A percentile compares a stretch with the other conserved stretches of the same genome.
These are phyloP conservation scores for Enteromius anoplus DNA, from an alignment of 2,797 vertebrate genomes.

Conservation along the genomic window DNA sequence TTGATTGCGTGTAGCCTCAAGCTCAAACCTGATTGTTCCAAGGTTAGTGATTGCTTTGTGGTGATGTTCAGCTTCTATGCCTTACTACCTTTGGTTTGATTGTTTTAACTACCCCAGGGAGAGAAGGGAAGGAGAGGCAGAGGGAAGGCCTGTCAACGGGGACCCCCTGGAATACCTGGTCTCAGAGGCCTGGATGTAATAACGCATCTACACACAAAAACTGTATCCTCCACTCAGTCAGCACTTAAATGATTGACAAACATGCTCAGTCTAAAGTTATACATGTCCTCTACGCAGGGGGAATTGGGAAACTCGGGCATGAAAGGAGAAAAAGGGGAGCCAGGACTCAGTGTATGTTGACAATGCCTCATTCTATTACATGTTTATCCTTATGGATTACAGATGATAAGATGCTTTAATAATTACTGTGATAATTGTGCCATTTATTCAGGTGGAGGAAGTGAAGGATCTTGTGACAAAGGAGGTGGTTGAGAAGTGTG, in stretches of 20 bases:
- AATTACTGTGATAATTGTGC: constrained; percentile 11
- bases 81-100: neutral
- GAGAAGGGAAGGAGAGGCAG: constrained; percentile 80
- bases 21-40: neutral
- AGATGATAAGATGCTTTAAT: neutral
- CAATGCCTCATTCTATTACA: neutral
- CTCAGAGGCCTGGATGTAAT: constrained; percentile 77
- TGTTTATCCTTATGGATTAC: neutral
- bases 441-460: constrained; percentile 78
- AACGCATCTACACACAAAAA: constrained; percentile 23
- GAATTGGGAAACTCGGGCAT: constrained; percentile 73
- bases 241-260: neutral
- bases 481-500: constrained; percentile 81
- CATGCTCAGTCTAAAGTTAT: neutral
- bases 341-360: constrained; percentile 85
- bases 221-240: neutral
- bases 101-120: constrained; percentile 70
- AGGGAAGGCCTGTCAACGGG: constrained; percentile 76
- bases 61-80: neutral
- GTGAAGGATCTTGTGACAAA: constrained; percentile 84
- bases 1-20: neutral
- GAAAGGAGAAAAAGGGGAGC: constrained; percentile 88
- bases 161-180: constrained; percentile 76
- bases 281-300: constrained; percentile 71
- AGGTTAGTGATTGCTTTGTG: neutral